Evolutionary conservation across 1,140 invertebrate species (phyloP).

Genomic region (Drosophila sp.): DNA sequence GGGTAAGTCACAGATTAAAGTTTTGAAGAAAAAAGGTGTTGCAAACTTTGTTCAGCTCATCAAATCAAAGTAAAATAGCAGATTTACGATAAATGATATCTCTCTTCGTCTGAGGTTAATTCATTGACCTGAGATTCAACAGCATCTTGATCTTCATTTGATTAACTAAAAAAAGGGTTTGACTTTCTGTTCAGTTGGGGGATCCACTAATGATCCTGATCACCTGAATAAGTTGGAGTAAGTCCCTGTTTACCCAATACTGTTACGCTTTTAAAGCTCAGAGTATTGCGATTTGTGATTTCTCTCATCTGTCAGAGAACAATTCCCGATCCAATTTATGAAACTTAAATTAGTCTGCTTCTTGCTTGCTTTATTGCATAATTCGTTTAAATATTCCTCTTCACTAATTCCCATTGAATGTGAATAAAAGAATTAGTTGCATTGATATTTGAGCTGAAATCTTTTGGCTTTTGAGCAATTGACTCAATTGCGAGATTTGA

Average conservation of each 20-base stretch:
- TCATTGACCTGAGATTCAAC: background rate
- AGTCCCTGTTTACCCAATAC: too few relatives aligned
- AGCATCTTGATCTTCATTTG: background rate
- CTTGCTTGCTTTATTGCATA: too few relatives aligned
- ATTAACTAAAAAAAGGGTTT: too few relatives aligned
- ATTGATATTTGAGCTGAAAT: background rate
- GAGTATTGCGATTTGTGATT: too few relatives aligned
- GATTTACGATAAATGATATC: constrained; percentile 6
- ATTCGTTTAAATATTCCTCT: too few relatives aligned
- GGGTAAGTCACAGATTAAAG: constrained; percentile 13
- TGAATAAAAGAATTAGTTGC: background rate
- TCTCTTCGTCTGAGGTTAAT: background rate
- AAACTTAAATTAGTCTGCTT: too few relatives aligned
- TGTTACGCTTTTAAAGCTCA: too few relatives aligned
- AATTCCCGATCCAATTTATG: too few relatives aligned
- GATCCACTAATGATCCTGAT: too few relatives aligned
- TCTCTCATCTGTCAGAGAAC: too few relatives aligned
- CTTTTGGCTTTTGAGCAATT: background rate
- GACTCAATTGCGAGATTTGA: constrained; percentile 1
- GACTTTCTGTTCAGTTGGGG: too few relatives aligned
- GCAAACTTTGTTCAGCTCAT: constrained; percentile 1
- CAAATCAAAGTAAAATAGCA: constrained; percentile 2
- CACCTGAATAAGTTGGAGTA: too few relatives aligned
- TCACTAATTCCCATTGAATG: background rate
- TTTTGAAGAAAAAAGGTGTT: background rate